Evolutionary conservation across 2,888 invertebrate species (phyloP).

Genomic region (Drosophila neonasuta): DNA sequence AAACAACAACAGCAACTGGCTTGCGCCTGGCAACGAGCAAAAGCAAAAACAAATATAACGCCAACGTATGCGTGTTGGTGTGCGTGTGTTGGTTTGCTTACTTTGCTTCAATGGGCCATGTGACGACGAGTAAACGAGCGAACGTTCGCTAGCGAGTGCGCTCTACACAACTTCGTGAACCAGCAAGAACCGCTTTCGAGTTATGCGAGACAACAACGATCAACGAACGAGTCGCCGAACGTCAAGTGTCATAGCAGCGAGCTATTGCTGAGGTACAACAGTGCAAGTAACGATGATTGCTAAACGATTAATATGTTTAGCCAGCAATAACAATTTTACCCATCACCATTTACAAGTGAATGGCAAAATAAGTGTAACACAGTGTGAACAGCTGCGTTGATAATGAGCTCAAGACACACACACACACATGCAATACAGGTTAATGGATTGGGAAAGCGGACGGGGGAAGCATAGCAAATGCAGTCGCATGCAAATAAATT

Average conservation of each 20-base stretch:
- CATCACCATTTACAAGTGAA: conserved; percentile 36
- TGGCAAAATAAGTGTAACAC: conserved; percentile 25
- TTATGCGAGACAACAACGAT: conserved; percentile 16
- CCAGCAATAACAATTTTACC: neutral
- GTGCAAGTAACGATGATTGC: neutral
- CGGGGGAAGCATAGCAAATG: conserved; percentile 11
- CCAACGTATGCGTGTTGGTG: conserved; percentile 12
- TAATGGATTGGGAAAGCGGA: neutral
- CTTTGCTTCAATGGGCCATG: conserved; percentile 31
- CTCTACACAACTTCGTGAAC: conserved; percentile 29
- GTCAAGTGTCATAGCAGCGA: neutral
- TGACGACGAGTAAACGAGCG: conserved; percentile 38
- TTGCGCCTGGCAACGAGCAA: conserved; percentile 33
- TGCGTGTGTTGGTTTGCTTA: neutral
- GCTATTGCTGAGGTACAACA: neutral
- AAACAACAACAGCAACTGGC: conserved; percentile 25
- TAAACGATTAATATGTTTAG: neutral
- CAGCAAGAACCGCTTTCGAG: conserved; percentile 44
- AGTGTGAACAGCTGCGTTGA: conserved; percentile 22
- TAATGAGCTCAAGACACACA: neutral
- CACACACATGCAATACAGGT: neutral
- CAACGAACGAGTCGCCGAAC: conserved; percentile 41
- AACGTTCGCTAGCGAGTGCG: conserved; percentile 32
- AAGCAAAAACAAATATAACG: conserved; percentile 7
- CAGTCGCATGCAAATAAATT: conserved; percentile 13